Evolutionary conservation across 64 coral and sea anemone genomes (phyloP), one percentile per base, ranked within the genome.

Genomic region (Platygyra sinensis): DNA sequence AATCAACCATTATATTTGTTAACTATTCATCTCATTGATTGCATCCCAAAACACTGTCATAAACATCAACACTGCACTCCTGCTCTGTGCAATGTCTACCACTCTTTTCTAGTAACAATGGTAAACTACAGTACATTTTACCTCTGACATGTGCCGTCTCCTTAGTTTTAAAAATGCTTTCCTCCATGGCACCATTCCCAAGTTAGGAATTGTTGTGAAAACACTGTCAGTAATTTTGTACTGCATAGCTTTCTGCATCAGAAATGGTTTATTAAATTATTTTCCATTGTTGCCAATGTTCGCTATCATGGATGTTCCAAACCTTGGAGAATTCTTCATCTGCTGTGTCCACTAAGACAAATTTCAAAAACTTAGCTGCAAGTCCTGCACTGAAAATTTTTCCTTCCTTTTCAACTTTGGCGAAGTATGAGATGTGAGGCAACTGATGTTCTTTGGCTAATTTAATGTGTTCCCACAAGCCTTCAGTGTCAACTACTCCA

Each of bases 381-480:
- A 89, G 60, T 61, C 85, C 92, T 83, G 92, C 72, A 30, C 29
- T 89, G 2, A 65, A 29, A 32, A 94, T 89, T 30, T 76, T 89
- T n/a, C 86, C 67, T 83, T 94, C 92, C 27, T 89, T 83, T 80
- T 94, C 72, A 62, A 84, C 78, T 14, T 55, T 10, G 73, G 89
- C 92, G 83, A 94, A 94, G 65, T 94, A 94, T 10, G 86, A 72
- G 14, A 94, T 86, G 76, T 94, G 92, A 20, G 92, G 92, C 22
- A 94, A 64, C 18, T 84, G 51, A 22, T 94, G 86, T 75, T 94
- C 30, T 28, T 89, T 89, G 38, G 92, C 92, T 77, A 94, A 83
- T 42, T 79, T 94, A 10, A 94, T 75, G 52, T 94, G 92, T 63
- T 94, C 92, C 92, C 78, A 89, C 71, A 94, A 84, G n/a, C 86